phyloP scores from a whole-genome alignment of 2,888 invertebrate genomes.

The Luperina testacea region DNA sequence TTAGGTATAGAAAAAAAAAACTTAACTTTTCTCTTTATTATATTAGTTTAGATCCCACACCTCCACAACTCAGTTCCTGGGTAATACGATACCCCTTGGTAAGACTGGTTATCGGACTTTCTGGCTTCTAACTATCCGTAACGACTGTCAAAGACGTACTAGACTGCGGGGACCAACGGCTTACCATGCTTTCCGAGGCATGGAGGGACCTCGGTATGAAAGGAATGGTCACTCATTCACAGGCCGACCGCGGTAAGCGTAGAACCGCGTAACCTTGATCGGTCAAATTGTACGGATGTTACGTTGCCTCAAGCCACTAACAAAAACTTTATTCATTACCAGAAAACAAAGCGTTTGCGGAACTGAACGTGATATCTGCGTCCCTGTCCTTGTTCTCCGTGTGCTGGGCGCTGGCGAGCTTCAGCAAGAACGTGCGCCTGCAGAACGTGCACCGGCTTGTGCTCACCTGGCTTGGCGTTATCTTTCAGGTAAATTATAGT shows the following conservation, averaged over 20 bases:
- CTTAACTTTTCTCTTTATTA: too few relatives aligned
- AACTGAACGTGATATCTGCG: constrained; percentile 95
- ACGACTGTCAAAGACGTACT: too few relatives aligned
- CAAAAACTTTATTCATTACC: neutral
- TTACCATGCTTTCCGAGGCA: neutral
- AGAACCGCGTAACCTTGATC: neutral
- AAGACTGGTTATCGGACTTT: too few relatives aligned
- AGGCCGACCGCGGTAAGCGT: neutral
- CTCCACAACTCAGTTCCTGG: too few relatives aligned
- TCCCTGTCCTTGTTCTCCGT: constrained; percentile 95
- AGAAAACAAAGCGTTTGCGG: constrained; percentile 91
- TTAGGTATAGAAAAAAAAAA: too few relatives aligned
- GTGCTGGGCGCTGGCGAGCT: constrained; percentile 97
- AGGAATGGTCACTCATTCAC: neutral
- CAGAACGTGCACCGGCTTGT: constrained; percentile 96
- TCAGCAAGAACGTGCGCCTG: constrained; percentile 95
- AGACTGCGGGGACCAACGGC: too few relatives aligned
- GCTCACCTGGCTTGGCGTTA: constrained; percentile 95
- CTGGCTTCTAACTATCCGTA: too few relatives aligned
- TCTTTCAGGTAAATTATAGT: constrained; percentile 90
- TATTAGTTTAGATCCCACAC: too few relatives aligned
- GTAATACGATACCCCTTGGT: too few relatives aligned
- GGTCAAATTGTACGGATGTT: neutral
- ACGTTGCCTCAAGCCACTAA: neutral
- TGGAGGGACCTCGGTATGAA: neutral